Evolutionary conservation across 2,113 vertebrate genomes (phyloP).

Genomic region (Capra hircus): DNA sequence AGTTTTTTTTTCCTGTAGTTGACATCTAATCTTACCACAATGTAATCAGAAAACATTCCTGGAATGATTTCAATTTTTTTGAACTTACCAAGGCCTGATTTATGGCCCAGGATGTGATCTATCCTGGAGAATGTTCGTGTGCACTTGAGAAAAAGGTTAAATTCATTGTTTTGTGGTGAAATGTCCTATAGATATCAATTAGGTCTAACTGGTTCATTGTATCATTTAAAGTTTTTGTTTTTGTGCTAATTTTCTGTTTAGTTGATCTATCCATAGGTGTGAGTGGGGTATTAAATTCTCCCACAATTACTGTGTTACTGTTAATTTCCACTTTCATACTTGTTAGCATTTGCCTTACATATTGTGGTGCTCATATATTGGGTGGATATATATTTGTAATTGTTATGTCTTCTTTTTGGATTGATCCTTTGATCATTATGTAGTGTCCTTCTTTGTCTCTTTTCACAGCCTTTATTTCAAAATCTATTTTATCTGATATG

Average conservation of each 20-base stretch:
- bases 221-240: background rate
- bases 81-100: background rate
- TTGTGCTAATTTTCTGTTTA: background rate
- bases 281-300: background rate
- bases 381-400: no score
- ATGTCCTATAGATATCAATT: background rate
- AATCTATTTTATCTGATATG: background rate
- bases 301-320: background rate
- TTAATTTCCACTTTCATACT: background rate
- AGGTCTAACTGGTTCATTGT: background rate
- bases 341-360: background rate
- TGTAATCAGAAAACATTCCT: background rate
- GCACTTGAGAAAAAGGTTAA: background rate
- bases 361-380: background rate
- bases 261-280: background rate
- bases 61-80: background rate
- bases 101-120: background rate
- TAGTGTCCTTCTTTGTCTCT: background rate
- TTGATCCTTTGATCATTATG: no score
- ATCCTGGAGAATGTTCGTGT: background rate
- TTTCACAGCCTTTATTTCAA: background rate
- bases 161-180: background rate
- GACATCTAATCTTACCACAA: background rate
- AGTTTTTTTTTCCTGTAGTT: background rate
- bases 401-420: no score